These are phyloP conservation scores for Ciconia nigra DNA, from an alignment of 2,797 vertebrate genomes.

Conservation along the genomic window DNA sequence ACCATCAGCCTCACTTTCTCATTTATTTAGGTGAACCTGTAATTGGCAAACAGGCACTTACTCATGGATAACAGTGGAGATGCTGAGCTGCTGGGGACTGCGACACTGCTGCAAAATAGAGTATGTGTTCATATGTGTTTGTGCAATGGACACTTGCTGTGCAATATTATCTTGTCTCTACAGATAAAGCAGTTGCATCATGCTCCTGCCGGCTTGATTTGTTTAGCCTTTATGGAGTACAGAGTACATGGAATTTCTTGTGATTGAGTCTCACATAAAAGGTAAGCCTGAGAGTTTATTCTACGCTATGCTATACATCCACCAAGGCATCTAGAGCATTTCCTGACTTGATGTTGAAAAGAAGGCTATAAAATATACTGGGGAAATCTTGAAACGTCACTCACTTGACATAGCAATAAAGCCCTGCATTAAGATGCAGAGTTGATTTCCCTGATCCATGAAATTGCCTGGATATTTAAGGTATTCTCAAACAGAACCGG, in stretches of 20 bases:
- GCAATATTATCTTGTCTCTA: conserved; percentile 44
- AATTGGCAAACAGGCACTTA: not conserved
- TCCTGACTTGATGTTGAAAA: conserved; percentile 36
- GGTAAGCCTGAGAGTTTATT: conserved; percentile 30
- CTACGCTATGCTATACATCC: conserved; percentile 1
- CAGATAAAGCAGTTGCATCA: conserved; percentile 38
- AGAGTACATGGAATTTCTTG: conserved; percentile 12
- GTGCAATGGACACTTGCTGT: conserved; percentile 11
- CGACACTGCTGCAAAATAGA: not conserved
- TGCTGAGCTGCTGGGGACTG: conserved; percentile 8
- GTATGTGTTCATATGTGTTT: not conserved
- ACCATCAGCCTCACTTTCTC: not conserved
- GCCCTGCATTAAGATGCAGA: conserved; percentile 26
- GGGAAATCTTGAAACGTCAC: conserved; percentile 11
- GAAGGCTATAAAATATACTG: conserved; percentile 16
- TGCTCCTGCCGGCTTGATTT: conserved; percentile 45
- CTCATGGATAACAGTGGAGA: not conserved
- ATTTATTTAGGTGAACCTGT: not conserved
- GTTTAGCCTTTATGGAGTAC: conserved; percentile 25
- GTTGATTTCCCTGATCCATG: conserved; percentile 46
- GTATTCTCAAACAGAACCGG: not conserved
- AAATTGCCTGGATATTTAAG: conserved; percentile 54
- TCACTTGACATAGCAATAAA: conserved; percentile 46
- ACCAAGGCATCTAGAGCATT: conserved; percentile 21
- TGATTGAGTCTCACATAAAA: conserved; percentile 44